Evolutionary conservation across 2,797 vertebrate species (phyloP), one percentile per base, ranked within the genome.

Genomic region (Lepilemur septentrionalis): DNA sequence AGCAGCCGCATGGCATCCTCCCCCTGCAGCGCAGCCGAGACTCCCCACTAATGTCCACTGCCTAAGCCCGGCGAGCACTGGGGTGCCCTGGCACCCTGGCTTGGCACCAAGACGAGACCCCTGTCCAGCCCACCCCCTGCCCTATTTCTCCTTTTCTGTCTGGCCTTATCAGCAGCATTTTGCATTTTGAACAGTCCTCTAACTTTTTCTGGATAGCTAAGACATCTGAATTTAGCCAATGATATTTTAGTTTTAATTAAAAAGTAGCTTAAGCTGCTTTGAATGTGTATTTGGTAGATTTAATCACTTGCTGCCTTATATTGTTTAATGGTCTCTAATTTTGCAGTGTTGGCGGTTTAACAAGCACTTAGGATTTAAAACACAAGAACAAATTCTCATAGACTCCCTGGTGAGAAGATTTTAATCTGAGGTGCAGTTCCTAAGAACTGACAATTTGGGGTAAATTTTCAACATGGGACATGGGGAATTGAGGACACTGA

Each of bases 191-290:
- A 97, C 93, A 97, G 97, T 91, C 97, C 97, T 96, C 92, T 96
- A 96, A 98, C 97, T 98, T 98, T 97, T 98, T 98, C 98, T 97
- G 97, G 97, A 96, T 98, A 96, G 91, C 97, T 93, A 98, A 98
- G 97, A 98, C 97, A 97, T 98, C 97, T 98, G 98, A 98, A 97
- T 97, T 98, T 98, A 98, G 97, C 97, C 98, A 98, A 95, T 98
- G 98, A 98, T 98, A 98, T 98, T 98, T 98, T 96, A 98, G 98
- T 98, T 98, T 98, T 99, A 98, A 99, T 98, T 99, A 98, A 98
- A 98, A 98, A 98, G 98, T 98, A 98, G 97, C 98, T 98, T 98
- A 98, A 98, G 98, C 98, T 97, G 97, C 97, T 98, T 98, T 98
- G 96, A 97, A 98, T 98, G 95, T 98, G 97, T 97, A 93, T 98